A percentile compares a stretch with the other conserved stretches of the same genome.
Evolutionary conservation across 1,140 invertebrate genomes (phyloP).

Genomic region (Scaptomyza hsui): DNA sequence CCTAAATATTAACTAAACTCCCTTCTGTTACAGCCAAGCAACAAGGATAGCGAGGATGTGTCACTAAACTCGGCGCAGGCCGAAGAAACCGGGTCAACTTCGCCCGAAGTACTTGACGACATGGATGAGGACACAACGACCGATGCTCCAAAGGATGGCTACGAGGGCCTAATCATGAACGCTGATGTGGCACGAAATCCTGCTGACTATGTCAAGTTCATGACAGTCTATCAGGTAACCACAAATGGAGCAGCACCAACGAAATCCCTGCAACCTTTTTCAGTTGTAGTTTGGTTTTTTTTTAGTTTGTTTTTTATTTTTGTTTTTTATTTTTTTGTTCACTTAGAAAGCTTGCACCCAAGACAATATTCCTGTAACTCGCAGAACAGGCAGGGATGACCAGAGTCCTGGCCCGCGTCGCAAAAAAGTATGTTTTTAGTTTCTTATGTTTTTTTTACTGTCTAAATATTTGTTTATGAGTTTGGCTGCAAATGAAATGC

Average conservation of each 20-base stretch:
- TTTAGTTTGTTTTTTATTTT: slow-evolving; percentile 32
- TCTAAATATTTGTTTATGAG: not conserved
- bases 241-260: not conserved
- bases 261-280: not conserved
- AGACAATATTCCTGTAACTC: slow-evolving; percentile 64
- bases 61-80: not conserved
- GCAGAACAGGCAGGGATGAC: slow-evolving; percentile 1
- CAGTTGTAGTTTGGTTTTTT: not conserved
- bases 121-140: slow-evolving; percentile 36
- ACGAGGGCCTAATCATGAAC: slow-evolving; percentile 75
- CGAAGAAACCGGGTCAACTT: slow-evolving; percentile 43
- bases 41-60: slow-evolving; percentile 19
- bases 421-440: slow-evolving; percentile 71
- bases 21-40: not conserved
- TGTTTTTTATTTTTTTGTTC: slow-evolving; percentile 44
- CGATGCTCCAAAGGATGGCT: slow-evolving; percentile 45
- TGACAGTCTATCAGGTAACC: slow-evolving; percentile 79
- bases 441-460: slow-evolving; percentile 14
- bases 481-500: not conserved
- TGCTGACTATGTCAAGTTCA: slow-evolving; percentile 73
- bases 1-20: not conserved
- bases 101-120: slow-evolving; percentile 53
- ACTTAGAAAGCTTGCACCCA: slow-evolving; percentile 76
- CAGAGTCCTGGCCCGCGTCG: slow-evolving; percentile 3
- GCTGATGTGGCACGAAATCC: slow-evolving; percentile 72